Conservation (phyloP, 1,140 invertebrate genomes). For the Pogonomyrmex californicus region DNA sequence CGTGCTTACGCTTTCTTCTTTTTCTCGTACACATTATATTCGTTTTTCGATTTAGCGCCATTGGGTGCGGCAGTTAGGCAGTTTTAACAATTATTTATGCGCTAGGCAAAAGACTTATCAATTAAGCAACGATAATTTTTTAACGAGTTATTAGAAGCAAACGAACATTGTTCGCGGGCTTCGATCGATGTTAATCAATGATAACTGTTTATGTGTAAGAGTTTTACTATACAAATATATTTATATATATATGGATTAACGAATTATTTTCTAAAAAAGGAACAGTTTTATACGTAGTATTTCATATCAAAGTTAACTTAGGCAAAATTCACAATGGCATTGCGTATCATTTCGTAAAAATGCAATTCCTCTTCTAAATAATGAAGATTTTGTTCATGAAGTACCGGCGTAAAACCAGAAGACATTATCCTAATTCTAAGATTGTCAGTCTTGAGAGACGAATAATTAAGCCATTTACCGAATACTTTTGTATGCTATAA, state of each 20-base stretch:
- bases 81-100: slow-evolving; percentile 67
- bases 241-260: background rate
- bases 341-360: slow-evolving; percentile 19
- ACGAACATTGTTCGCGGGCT: background rate
- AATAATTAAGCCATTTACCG: slow-evolving; percentile 33
- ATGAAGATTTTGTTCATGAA: background rate
- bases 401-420: slow-evolving; percentile 34
- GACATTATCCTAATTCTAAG: slow-evolving; percentile 14
- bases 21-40: slow-evolving; percentile 45
- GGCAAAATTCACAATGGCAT: background rate
- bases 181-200: slow-evolving; percentile 15
- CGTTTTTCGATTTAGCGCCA: slow-evolving; percentile 27
- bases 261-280: background rate
- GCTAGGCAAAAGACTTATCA: slow-evolving; percentile 25
- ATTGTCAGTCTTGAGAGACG: slow-evolving; percentile 66
- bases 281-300: background rate
- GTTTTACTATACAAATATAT: slow-evolving; percentile 29
- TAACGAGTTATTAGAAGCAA: slow-evolving; percentile 13
- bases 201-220: background rate
- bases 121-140: slow-evolving; percentile 22
- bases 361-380: slow-evolving; percentile 58
- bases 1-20: slow-evolving; percentile 29
- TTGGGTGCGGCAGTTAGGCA: slow-evolving; percentile 65
- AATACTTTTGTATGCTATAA: slow-evolving; percentile 11
- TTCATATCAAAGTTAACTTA: slow-evolving; percentile 1